Evolutionary conservation across 2,113 vertebrate species (phyloP).

Genomic region (Gracilinanus agilis): DNA sequence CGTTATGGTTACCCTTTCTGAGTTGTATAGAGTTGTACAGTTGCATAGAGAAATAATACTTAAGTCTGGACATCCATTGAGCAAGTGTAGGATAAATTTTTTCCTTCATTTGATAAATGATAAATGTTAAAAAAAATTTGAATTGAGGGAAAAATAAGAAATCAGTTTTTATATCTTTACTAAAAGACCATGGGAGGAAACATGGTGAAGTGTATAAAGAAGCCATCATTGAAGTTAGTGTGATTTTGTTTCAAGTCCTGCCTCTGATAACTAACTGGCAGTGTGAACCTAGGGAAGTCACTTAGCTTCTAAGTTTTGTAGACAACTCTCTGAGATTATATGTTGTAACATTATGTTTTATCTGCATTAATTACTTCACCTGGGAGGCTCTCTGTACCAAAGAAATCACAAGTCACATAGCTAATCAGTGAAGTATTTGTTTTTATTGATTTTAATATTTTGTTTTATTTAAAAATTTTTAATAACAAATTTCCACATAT

Average conservation of each 20-base stretch:
- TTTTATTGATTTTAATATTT: too few species aligned
- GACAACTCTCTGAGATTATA: background rate
- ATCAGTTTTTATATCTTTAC: constrained; percentile 36
- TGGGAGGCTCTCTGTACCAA: background rate
- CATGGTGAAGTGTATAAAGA: background rate
- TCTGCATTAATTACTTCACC: background rate
- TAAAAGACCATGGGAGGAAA: background rate
- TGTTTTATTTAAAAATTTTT: too few species aligned
- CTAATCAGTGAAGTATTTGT: background rate
- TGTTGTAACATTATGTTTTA: background rate
- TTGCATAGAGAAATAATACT: constrained; percentile 1
- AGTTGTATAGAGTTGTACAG: background rate
- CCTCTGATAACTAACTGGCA: background rate
- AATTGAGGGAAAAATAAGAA: constrained; percentile 37
- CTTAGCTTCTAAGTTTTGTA: background rate
- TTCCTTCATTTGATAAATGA: too few species aligned
- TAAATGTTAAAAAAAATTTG: constrained; percentile 48
- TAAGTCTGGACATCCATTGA: background rate
- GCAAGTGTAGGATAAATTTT: background rate
- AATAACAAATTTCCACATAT: too few species aligned
- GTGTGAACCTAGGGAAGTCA: background rate
- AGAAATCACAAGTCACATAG: background rate
- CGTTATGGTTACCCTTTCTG: constrained; percentile 9
- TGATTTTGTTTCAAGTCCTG: background rate
- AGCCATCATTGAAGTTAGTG: background rate